Conservation (phyloP, 2,797 vertebrate genomes). For the Mustela erminea region DNA sequence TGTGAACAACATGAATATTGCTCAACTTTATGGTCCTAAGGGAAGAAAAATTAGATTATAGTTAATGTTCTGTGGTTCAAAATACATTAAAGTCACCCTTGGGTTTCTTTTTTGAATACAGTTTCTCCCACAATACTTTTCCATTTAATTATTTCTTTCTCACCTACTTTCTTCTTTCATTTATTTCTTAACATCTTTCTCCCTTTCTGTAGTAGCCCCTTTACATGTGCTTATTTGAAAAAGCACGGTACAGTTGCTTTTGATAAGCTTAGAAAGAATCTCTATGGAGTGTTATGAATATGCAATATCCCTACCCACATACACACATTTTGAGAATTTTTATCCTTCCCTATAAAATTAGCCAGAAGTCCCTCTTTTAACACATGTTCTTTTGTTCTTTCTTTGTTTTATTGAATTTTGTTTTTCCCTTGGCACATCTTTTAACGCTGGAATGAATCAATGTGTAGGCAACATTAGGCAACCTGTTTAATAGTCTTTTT, state of each 20-base stretch:
- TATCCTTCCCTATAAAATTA: background rate
- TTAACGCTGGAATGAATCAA: background rate
- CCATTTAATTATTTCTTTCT: constrained; percentile 7
- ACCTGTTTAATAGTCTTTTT: background rate
- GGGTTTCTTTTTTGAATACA: background rate
- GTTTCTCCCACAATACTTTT: background rate
- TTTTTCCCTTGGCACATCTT: background rate
- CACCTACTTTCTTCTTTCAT: background rate
- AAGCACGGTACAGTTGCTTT: background rate
- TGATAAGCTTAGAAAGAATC: background rate
- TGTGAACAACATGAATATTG: background rate
- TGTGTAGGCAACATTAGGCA: background rate
- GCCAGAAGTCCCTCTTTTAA: background rate
- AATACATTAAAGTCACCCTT: background rate
- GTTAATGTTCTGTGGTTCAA: background rate
- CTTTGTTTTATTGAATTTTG: background rate
- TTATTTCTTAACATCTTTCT: background rate
- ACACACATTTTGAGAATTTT: background rate
- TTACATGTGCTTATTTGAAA: background rate
- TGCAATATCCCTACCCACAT: background rate
- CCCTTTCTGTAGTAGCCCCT: background rate
- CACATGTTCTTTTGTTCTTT: background rate
- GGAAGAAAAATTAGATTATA: background rate
- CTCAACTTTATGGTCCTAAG: background rate
- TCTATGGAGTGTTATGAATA: background rate